Percentiles rank a stretch among this genome's conserved stretches.
phyloP scores from a whole-genome alignment of 2,797 vertebrate genomes.

The Diceros bicornis region DNA sequence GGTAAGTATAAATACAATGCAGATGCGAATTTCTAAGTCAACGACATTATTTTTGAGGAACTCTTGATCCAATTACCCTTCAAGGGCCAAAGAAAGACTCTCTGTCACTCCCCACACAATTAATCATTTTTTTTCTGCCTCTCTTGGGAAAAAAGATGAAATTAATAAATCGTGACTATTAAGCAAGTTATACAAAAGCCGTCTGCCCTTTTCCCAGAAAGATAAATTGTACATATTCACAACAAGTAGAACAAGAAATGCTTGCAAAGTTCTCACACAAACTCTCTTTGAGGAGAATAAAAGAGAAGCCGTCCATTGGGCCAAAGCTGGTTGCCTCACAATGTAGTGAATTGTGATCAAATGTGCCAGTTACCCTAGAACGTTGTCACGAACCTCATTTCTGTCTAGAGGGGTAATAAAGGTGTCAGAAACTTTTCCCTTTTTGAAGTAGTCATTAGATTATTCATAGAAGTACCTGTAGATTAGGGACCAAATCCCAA shows the following conservation, averaged over 20 bases:
- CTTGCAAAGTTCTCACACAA: neutral
- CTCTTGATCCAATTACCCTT: neutral
- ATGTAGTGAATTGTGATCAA: neutral
- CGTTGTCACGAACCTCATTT: neutral
- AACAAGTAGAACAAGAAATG: neutral
- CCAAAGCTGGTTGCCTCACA: accelerated
- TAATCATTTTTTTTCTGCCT: neutral
- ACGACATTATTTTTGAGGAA: neutral
- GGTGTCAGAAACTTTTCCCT: neutral
- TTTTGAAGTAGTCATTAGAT: neutral
- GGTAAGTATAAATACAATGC: neutral
- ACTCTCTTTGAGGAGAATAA: neutral
- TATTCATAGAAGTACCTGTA: neutral
- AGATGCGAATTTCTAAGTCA: constrained; percentile 1
- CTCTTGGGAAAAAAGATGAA: neutral
- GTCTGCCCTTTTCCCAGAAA: neutral
- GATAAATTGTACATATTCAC: neutral
- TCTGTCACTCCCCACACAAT: neutral
- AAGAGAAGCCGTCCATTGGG: neutral
- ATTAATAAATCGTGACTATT: neutral
- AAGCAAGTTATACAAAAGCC: neutral
- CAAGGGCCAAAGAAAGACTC: neutral
- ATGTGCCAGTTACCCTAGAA: neutral
- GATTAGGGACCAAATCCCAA: neutral
- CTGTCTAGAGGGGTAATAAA: neutral